phyloP scores from a whole-genome alignment of 92 coral and sea anemone genomes.

The Palythoa caribaeorum region DNA sequence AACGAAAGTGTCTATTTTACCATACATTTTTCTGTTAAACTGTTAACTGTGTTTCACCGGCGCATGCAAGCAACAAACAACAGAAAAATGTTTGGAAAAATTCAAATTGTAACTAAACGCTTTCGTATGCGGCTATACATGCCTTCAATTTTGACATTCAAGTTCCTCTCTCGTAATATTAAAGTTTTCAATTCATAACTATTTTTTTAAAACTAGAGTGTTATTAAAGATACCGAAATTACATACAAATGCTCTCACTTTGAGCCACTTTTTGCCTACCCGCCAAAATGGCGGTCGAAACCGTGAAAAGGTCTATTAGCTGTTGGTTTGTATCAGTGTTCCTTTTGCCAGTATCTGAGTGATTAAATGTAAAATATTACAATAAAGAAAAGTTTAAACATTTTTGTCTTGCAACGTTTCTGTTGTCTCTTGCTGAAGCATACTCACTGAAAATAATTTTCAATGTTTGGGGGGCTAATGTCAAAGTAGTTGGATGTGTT shows the following conservation, averaged over 20 bases:
- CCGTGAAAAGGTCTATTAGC: background rate
- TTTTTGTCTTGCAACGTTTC: too few species aligned
- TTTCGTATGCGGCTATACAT: background rate
- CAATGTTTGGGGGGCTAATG: too few species aligned
- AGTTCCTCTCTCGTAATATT: background rate
- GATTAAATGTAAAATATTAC: background rate
- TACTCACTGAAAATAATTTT: constrained; percentile 1
- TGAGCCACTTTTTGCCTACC: constrained; percentile 6
- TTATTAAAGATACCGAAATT: constrained; percentile 1
- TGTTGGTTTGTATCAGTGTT: background rate
- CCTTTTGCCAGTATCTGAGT: background rate
- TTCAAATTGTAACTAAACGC: background rate
- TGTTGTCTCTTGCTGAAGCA: background rate
- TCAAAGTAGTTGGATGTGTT: background rate
- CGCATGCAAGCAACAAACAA: background rate
- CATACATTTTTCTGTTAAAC: background rate
- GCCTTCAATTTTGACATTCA: background rate
- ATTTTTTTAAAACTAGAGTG: background rate
- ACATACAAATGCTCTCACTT: constrained; percentile 14
- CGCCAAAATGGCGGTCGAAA: background rate
- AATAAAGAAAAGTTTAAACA: background rate
- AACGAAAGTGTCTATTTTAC: background rate
- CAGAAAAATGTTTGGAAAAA: background rate
- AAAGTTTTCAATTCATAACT: background rate
- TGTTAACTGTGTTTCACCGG: too few species aligned